These are phyloP conservation scores for Bombus difficillimus DNA, from an alignment of 1,140 invertebrate species.

Conservation along the genomic window DNA sequence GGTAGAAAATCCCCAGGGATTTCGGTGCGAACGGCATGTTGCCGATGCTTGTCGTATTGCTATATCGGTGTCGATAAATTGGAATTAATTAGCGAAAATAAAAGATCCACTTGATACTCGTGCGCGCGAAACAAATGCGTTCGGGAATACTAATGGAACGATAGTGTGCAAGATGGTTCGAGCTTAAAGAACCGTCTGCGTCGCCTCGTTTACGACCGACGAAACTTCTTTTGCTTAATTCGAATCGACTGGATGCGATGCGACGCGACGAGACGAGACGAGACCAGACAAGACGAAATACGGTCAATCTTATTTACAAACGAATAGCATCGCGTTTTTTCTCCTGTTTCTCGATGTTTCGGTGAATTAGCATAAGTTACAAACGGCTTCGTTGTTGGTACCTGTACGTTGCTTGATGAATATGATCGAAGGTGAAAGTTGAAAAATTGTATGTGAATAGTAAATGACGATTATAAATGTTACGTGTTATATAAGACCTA, in stretches of 20 bases:
- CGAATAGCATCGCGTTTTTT: slow-evolving; percentile 14
- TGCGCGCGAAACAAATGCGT: slow-evolving; percentile 60
- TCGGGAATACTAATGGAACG: slow-evolving; percentile 63
- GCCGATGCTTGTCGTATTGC: neutral
- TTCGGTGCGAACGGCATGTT: slow-evolving; percentile 44
- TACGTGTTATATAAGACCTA: neutral
- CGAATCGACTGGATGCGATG: slow-evolving; percentile 8
- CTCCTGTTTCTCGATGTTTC: too few relatives aligned
- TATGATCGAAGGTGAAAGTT: neutral
- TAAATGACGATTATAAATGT: neutral
- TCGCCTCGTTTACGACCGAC: slow-evolving; percentile 11
- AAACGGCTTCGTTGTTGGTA: too few relatives aligned
- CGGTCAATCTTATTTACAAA: slow-evolving; percentile 23
- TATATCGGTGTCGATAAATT: slow-evolving; percentile 63
- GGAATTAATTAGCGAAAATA: slow-evolving; percentile 70
- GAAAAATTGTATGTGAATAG: neutral
- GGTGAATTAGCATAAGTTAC: too few relatives aligned
- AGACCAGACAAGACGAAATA: neutral
- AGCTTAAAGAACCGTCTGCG: slow-evolving; percentile 46
- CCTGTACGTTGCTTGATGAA: neutral
- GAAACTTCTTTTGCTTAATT: slow-evolving; percentile 36
- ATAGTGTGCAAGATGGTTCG: slow-evolving; percentile 22
- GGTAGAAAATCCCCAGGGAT: slow-evolving; percentile 43
- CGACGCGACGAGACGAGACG: too few relatives aligned
- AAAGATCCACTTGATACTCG: slow-evolving; percentile 55